Evolutionary conservation across 2,113 vertebrate genomes (phyloP).

Genomic region (Collichthys lucidus): DNA sequence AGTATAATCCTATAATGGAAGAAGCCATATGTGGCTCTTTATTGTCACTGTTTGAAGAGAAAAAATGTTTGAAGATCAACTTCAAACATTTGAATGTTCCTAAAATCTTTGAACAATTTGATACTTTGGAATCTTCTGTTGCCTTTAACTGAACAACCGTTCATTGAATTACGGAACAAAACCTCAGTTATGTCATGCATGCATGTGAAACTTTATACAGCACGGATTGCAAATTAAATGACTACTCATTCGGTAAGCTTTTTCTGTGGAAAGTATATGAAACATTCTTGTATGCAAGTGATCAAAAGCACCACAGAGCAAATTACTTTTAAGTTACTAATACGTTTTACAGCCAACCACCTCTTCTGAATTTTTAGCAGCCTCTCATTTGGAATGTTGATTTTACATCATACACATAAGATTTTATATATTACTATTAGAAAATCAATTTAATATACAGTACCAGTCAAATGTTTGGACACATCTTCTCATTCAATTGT

Average conservation of each 20-base stretch:
- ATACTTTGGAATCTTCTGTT: slow-evolving; percentile 38
- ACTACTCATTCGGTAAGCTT: not conserved
- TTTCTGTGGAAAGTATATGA: slow-evolving; percentile 2
- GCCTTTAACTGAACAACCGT: not conserved
- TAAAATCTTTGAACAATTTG: slow-evolving; percentile 16
- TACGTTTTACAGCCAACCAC: not conserved
- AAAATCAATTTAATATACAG: not conserved
- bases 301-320: not conserved
- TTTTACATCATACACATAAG: not conserved
- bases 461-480: too few relatives aligned
- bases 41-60: slow-evolving; percentile 11
- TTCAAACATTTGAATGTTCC: slow-evolving; percentile 35
- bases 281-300: not conserved
- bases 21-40: slow-evolving; percentile 31
- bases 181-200: slow-evolving; percentile 14
- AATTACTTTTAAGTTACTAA: not conserved
- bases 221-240: not conserved
- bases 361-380: not conserved
- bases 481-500: too few relatives aligned
- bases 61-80: slow-evolving; percentile 20
- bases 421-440: not conserved
- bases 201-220: slow-evolving; percentile 2
- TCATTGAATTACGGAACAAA: slow-evolving; percentile 19
- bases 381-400: not conserved
- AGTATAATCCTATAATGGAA: slow-evolving; percentile 31